Evolutionary conservation across 35 echinoderm and acorn worm species (phyloP), one percentile per base, ranked within the genome.

Genomic region (Ophioderma brevispina): DNA sequence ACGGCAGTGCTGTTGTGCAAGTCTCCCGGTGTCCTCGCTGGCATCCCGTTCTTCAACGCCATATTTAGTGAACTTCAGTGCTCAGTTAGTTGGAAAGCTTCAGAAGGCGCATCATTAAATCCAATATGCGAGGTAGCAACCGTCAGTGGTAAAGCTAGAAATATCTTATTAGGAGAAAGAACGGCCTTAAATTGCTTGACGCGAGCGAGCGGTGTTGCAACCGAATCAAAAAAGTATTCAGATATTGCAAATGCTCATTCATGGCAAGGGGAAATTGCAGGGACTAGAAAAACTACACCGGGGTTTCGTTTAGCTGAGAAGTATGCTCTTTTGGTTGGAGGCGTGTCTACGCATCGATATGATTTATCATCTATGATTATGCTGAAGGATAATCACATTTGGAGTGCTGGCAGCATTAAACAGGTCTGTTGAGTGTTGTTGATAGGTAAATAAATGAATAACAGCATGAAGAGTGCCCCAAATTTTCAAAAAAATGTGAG

Each of bases 381-480:
- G 97, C 75, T 99, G 84, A 99, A 99, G 43, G 97, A 99, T 89
- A 99, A 99, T 49, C 97, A 99, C 82, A 99, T 99, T 64, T 99
- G 97, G 97, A 90, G 82, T 18, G 90, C 97, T 32, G 97, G 97
- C 43, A 99, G 93, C 82, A 99, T 99, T 23, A 84, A 82, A 93
- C 81, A 91, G 88, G 97, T 99, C 28, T 8, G 5, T 46, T 46
- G 41, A n/a, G n/a, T n/a, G n/a, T n/a, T n/a, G n/a, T n/a, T n/a
- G n/a, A n/a, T n/a, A n/a, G n/a, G n/a, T n/a, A n/a, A n/a, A n/a
- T n/a, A n/a, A n/a, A n/a, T n/a, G n/a, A n/a, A n/a, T n/a, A n/a
- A n/a, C n/a, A n/a, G n/a, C n/a, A n/a, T n/a, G n/a, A n/a, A n/a
- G n/a, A n/a, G n/a, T n/a, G n/a, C n/a, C n/a, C n/a, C n/a, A n/a